Base-by-base conservation (phyloP, 1,140 invertebrate genomes). In the Tetragnatha versicolor region DNA sequence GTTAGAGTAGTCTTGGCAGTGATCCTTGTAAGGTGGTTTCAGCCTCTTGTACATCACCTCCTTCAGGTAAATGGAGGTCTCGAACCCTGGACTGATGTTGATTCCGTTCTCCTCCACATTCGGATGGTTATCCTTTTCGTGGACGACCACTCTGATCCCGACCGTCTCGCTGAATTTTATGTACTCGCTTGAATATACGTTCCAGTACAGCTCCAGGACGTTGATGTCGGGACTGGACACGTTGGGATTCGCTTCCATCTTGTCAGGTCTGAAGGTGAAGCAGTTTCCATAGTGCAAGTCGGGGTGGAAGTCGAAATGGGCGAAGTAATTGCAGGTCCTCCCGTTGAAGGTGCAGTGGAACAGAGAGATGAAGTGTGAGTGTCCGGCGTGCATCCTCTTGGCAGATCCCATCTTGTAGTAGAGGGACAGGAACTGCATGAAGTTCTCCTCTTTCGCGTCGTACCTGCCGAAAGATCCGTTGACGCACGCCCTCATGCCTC, bases 261-360 rank as follows among this genome's bases (percentile, higher is more conserved):
- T 3, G 4, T 17, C 2, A 27, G 27, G 20, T 14, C 37, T 25
- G 9, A 65, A 45, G 4, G 37, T 65, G 4, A 65, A 65, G 25
- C 61, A 65, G 33, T 65, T 65, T 42, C 61, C 61, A 29, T 65
- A 65, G 10, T 65, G 61, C 29, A 25, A 42, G 20, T 25, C 42
- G 14, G 14, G 61, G 20, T 42, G 42, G 1, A 4, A 6, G 20
- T 12, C 22, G 5, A 35, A 65, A 25, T 20, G 1, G 4, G 6
- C 2, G 2, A 39, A 65, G 25, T n/a, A n/a, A n/a, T n/a, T n/a
- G n/a, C n/a, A n/a, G n/a, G n/a, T n/a, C n/a, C n/a, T n/a, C n/a
- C n/a, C n/a, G n/a, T 65, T 65, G 20, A 65, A 65, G 2, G 37
- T 27, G 20, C 61, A 65, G 9, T 65, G 10, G n/a, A n/a, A n/a